phyloP scores from a whole-genome alignment of 2,797 vertebrate species.

The Psittacula derbiana region DNA sequence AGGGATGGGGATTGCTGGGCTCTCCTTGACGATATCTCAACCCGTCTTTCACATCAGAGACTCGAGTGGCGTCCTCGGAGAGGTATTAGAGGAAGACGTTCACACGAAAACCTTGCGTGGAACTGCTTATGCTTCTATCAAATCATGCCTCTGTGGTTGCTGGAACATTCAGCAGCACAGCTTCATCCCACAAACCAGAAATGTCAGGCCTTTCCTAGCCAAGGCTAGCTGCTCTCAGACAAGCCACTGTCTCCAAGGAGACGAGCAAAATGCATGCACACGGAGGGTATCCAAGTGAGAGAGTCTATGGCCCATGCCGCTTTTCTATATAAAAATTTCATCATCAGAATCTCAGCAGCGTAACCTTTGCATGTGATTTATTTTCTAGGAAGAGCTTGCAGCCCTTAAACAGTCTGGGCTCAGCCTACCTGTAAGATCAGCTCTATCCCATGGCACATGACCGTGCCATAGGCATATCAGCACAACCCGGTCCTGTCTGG shows the following conservation, averaged over 20 bases:
- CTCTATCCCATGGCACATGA: rapidly evolving
- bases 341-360: not conserved
- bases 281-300: conserved; percentile 52
- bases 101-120: not conserved
- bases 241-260: conserved; percentile 66
- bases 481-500: not conserved
- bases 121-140: not conserved
- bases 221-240: conserved; percentile 53
- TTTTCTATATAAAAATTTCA: conserved; percentile 25
- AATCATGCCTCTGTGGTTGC: not conserved
- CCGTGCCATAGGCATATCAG: rapidly evolving
- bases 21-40: not conserved
- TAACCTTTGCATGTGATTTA: not conserved
- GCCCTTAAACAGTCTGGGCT: not conserved
- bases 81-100: not conserved
- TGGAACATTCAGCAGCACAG: conserved; percentile 22
- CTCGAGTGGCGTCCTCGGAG: not conserved
- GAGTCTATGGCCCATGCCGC: not conserved
- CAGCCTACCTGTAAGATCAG: not conserved
- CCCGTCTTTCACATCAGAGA: not conserved
- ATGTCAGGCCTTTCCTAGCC: conserved; percentile 39
- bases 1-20: not conserved
- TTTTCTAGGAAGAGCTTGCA: not conserved
- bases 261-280: conserved; percentile 24
- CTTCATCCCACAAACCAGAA: conserved; percentile 30